A percentile compares a stretch with the other conserved stretches of the same genome.
phyloP scores from a whole-genome alignment of 92 coral and sea anemone genomes.

The Porites lobata region DNA sequence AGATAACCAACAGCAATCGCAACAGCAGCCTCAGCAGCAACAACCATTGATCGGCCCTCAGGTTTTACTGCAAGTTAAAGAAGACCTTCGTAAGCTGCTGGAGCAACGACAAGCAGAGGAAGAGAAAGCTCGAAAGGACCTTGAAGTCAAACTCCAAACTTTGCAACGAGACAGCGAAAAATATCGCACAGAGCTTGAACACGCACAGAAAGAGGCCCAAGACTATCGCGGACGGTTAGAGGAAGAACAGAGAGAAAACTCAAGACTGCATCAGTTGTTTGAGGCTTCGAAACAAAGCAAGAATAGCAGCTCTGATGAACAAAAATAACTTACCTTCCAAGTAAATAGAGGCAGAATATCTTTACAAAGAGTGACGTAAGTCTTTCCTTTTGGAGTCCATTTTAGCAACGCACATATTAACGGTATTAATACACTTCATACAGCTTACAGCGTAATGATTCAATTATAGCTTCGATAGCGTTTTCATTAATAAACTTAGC shows the following conservation, averaged over 20 bases:
- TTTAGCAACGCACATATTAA: background rate
- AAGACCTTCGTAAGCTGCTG: conserved; percentile 90
- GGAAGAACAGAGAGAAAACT: conserved; percentile 79
- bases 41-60: conserved; percentile 47
- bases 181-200: conserved; percentile 89
- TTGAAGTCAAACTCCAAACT: conserved; percentile 90
- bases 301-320: background rate
- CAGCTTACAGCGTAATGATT: no score
- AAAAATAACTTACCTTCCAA: background rate
- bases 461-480: no score
- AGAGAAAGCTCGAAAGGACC: conserved; percentile 84
- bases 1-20: conserved; percentile 45
- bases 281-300: conserved; percentile 66
- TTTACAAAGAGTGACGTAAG: background rate
- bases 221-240: conserved; percentile 90
- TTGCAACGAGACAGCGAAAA: conserved; percentile 93
- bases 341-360: background rate
- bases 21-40: conserved; percentile 27
- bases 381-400: background rate
- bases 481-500: no score
- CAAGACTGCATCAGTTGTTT: conserved; percentile 78
- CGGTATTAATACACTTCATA: background rate
- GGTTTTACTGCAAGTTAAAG: conserved; percentile 88
- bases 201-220: conserved; percentile 97
- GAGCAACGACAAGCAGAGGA: conserved; percentile 92